Base-by-base conservation (phyloP, 1,140 invertebrate species). In the Neodiprion virginianus region DNA sequence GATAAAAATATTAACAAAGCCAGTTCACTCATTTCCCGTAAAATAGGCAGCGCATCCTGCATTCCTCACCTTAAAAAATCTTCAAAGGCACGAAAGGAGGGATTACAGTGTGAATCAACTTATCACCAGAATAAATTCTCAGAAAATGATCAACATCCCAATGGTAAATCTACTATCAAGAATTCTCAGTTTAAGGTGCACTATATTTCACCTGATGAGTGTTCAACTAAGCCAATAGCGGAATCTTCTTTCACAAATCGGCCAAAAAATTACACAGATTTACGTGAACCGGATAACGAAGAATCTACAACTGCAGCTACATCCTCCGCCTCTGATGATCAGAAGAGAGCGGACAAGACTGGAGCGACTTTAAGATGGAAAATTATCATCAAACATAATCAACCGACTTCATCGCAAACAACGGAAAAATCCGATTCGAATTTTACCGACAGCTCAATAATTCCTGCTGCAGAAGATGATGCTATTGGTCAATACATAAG, bases 371-470 rank as follows among this genome's bases (percentile, higher is more conserved):
- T 76, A 8, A 67, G 75, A 66, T 76, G 75, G 75, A 76, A 76
- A 70, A 76, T 76, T 14, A 76, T 76, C 17, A 76, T 76, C 17
- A 76, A 76, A 69, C 75, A 76, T 70, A 72, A 61, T 65, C 75
- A 67, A 72, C 68, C 75, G 28, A 40, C 28, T 40, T 1, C 28
- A 40, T 40, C 28, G 28, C 28, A 40, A 40, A 40, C 28, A 40
- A 40, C 1, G 28, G 28, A 40, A 40, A 40, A 40, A 40, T 40
- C 28, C 28, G 28, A 40, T 40, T 40, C 28, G 2, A 40, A 40
- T 5, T 40, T 40, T 40, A 2, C 28, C 28, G 28, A 40, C 5
- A 40, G 28, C 28, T 3, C 28, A 40, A 3, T 40, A 40, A 40
- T 40, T 40, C 28, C 28, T 5, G 28, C 28, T 40, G 5, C 28